Evolutionary conservation across 2,888 invertebrate species (phyloP), one percentile per base, ranked within the genome.

Genomic region (Elysia crispata): DNA sequence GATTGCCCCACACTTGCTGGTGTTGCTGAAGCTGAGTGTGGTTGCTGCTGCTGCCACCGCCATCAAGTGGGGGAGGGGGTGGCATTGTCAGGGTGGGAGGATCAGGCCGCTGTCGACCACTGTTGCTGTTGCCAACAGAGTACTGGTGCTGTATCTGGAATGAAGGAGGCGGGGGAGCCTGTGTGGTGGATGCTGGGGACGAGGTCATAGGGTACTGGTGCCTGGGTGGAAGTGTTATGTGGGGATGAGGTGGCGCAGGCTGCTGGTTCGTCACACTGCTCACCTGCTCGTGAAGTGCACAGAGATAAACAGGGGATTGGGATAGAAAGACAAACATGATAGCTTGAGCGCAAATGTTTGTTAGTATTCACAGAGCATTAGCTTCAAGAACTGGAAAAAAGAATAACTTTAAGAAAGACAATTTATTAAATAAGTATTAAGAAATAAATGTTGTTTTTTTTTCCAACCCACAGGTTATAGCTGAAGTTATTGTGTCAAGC

Each of bases 231-330:
- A 80, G 49, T 25, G 69, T 66, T n/a, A 73, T 76, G 72, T 64
- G 73, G 60, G 80, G 80, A 62, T 80, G 80, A 25, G 64, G 33
- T 15, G 70, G 76, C 1, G 76, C 50, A 41, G 69, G 80, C 31
- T 74, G 75, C 50, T 76, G 80, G 57, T 23, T 60, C 28, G 15
- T 41, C 41, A 60, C 50, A 70, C 70, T 80, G 76, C 60, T 69
- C 28, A 76, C 80, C 75, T 80, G 69, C 20, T n/a, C 23, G 15
- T 3, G 6, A 60, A 8, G 25, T 3, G 60, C 3, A 41, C 41
- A 41, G 41, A 41, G 41, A 41, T 41, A 41, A 41, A 41, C 41
- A 23, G 25, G 30, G 15, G 25, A 28, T 23, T n/a, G 67, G 67
- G 67, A 30, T 6, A 28, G 25, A 30, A 1, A 28, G 67, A 28